A percentile compares a stretch with the other conserved stretches of the same genome.
These are phyloP conservation scores for Rhagoletis zephyria DNA, from an alignment of 1,140 invertebrate species.

Conservation along the genomic window DNA sequence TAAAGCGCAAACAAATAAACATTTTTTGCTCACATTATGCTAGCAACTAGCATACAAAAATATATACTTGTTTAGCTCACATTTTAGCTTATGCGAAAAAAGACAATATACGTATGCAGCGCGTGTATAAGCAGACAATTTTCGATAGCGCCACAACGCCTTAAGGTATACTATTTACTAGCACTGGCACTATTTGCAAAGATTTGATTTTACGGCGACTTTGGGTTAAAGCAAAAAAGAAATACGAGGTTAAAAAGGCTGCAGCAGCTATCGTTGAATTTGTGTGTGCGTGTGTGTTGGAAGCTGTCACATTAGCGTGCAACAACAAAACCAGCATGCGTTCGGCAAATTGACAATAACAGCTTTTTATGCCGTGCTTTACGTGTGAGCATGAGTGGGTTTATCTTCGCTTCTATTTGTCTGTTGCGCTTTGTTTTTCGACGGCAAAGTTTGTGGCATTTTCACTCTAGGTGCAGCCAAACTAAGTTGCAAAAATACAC, in stretches of 20 bases:
- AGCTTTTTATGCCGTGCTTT: conserved; percentile 13
- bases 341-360: conserved; percentile 47
- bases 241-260: not conserved
- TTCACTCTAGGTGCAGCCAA: not conserved
- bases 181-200: not conserved
- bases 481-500: conserved; percentile 2
- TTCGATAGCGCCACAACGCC: conserved; percentile 1
- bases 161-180: not conserved
- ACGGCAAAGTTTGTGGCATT: not conserved
- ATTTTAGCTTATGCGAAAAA: not conserved
- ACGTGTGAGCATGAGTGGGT: not conserved
- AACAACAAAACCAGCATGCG: not conserved
- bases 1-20: not conserved
- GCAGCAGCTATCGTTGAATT: not conserved
- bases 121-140: conserved; percentile 26
- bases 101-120: not conserved
- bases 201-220: conserved; percentile 39
- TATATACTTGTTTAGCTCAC: not conserved
- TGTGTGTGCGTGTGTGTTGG: not conserved
- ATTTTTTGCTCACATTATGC: not conserved
- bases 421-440: not conserved
- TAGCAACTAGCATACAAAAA: not conserved
- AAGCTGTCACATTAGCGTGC: conserved; percentile 24
- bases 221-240: not conserved
- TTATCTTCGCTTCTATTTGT: not conserved